Conservation (phyloP, 2,888 invertebrate species). For the Spatulosminthurus flaviceps region DNA sequence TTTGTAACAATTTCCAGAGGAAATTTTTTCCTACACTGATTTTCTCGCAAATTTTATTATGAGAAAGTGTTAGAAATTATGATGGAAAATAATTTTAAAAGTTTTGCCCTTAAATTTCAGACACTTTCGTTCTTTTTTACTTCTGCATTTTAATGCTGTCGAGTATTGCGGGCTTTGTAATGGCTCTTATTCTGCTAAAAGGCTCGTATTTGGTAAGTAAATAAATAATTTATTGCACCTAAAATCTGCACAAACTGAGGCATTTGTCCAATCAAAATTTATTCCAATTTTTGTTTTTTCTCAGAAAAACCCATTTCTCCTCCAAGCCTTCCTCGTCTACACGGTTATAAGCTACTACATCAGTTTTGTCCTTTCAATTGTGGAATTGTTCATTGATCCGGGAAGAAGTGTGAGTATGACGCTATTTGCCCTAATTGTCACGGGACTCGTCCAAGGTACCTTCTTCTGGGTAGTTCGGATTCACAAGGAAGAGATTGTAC, state of each 20-base stretch:
- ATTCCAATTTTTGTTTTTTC: not conserved
- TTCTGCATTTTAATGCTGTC: not conserved
- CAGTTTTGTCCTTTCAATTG: not conserved
- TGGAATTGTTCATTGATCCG: not conserved
- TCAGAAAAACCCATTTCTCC: not conserved
- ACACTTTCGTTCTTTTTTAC: not conserved
- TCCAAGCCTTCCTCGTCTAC: not conserved
- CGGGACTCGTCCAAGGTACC: not conserved
- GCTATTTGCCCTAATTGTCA: not conserved
- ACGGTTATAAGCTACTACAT: not conserved
- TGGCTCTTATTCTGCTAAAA: not conserved
- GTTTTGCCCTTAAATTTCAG: not conserved
- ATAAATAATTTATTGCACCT: no score
- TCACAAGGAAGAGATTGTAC: not conserved
- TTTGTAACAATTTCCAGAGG: no score
- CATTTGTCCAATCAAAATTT: no score
- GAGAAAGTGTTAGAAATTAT: no score
- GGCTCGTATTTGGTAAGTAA: conserved; percentile 11
- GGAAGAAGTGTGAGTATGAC: not conserved
- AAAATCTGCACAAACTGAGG: no score
- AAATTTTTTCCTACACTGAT: no score
- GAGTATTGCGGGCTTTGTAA: not conserved
- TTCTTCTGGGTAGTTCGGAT: not conserved
- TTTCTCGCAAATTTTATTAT: no score
- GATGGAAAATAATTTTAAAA: no score